A percentile compares a stretch with the other conserved stretches of the same genome.
Conservation (phyloP, 1,140 invertebrate genomes). For the Drosophila ercepeae region DNA sequence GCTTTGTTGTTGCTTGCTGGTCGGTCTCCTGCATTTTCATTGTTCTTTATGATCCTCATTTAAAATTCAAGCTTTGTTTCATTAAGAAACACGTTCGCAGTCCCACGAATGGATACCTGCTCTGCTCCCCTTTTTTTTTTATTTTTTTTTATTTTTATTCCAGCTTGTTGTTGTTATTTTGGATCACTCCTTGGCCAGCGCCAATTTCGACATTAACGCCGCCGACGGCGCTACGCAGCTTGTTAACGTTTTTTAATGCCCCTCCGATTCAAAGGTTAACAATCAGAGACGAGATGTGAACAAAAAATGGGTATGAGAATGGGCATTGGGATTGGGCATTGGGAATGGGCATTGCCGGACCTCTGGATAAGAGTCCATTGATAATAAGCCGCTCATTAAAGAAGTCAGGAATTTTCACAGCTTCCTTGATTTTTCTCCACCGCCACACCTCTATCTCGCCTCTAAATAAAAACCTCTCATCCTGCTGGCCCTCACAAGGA, state of each 20-base stretch:
- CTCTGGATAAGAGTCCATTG: slow-evolving; percentile 9
- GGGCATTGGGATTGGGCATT: too few relatives aligned
- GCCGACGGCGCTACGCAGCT: slow-evolving; percentile 78
- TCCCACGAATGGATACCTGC: neutral
- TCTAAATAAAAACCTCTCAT: neutral
- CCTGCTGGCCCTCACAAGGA: neutral
- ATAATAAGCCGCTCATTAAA: slow-evolving; percentile 53
- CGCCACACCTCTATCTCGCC: too few relatives aligned
- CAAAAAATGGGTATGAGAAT: slow-evolving; percentile 4
- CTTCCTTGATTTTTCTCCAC: slow-evolving; percentile 6
- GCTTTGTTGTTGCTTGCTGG: slow-evolving; percentile 61
- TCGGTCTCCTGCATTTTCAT: slow-evolving; percentile 71
- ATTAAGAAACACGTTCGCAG: slow-evolving; percentile 78
- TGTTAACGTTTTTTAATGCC: slow-evolving; percentile 78
- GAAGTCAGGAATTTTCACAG: slow-evolving; percentile 21
- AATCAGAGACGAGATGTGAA: slow-evolving; percentile 20
- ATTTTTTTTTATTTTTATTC: neutral
- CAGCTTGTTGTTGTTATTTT: neutral
- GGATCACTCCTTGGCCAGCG: slow-evolving; percentile 46
- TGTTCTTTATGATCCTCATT: slow-evolving; percentile 81
- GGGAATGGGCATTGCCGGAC: neutral
- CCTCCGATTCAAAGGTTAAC: slow-evolving; percentile 48
- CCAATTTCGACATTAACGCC: slow-evolving; percentile 79
- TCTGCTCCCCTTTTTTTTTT: neutral
- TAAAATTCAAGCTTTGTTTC: slow-evolving; percentile 82